Conservation (phyloP, 2,888 invertebrate genomes). For the Odontomyia ornata region DNA sequence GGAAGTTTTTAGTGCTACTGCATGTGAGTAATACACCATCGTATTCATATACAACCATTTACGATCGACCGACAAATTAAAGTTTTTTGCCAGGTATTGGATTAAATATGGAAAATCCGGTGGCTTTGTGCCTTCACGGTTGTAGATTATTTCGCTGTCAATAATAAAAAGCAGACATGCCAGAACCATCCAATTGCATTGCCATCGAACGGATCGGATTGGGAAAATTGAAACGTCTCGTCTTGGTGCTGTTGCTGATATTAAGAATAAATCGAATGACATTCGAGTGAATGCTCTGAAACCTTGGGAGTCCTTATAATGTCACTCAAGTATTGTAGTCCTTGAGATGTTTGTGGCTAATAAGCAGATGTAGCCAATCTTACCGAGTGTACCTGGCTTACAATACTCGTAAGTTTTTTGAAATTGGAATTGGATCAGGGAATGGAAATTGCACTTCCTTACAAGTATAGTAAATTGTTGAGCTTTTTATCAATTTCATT, state of each 20-base stretch:
- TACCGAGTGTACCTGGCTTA: neutral
- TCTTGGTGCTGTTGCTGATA: conserved; percentile 9
- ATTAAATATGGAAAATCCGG: conserved; percentile 33
- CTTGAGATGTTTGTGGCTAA: conserved; percentile 12
- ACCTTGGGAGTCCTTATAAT: neutral
- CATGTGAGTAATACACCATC: neutral
- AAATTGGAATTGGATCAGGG: neutral
- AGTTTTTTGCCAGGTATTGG: conserved; percentile 14
- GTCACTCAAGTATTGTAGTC: neutral
- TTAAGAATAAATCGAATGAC: conserved; percentile 19
- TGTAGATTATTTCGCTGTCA: conserved; percentile 13
- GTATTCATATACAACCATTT: neutral
- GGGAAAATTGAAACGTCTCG: conserved; percentile 40
- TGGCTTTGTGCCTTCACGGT: conserved; percentile 15
- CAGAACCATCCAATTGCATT: conserved; percentile 21
- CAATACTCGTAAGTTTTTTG: neutral
- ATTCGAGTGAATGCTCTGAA: conserved; percentile 4
- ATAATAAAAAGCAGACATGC: conserved; percentile 36
- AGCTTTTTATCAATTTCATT: too few species aligned
- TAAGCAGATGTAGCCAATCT: neutral
- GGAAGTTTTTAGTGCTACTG: conserved; percentile 16
- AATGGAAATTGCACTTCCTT: neutral
- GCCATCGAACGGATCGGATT: conserved; percentile 30
- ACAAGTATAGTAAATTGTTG: neutral
- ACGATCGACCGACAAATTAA: conserved; percentile 1